Evolutionary conservation across 2,797 vertebrate genomes (phyloP).

Genomic region (Molossus alvarezi): DNA sequence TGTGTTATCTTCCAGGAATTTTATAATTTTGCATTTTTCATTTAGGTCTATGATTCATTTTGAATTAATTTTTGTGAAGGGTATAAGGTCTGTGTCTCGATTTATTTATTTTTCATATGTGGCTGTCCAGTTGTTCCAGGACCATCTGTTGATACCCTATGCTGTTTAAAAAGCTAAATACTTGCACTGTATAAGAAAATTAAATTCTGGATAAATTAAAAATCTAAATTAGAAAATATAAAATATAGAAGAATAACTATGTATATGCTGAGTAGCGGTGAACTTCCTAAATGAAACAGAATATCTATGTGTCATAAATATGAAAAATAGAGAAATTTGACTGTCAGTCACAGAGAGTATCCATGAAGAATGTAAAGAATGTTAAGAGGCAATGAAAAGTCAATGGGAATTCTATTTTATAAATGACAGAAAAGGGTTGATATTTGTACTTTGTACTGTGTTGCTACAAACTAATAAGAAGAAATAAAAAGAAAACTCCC

Average conservation of each 20-base stretch:
- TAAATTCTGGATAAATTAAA: conserved; percentile 13
- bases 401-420: neutral
- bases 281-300: neutral
- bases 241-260: neutral
- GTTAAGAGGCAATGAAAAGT: neutral
- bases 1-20: neutral
- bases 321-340: neutral
- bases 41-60: conserved; percentile 9
- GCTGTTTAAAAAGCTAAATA: neutral
- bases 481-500: neutral
- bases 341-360: neutral
- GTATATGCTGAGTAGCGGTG: neutral
- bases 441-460: neutral
- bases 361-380: neutral
- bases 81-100: neutral
- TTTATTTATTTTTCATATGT: too few relatives aligned
- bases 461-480: conserved; percentile 2
- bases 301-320: neutral
- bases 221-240: neutral
- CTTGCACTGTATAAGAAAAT: neutral
- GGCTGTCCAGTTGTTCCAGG: neutral
- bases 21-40: neutral
- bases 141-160: neutral
- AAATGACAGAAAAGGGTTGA: neutral
- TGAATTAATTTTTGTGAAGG: neutral